A percentile compares a stretch with the other conserved stretches of the same genome.
Conservation (phyloP, 2,888 invertebrate species). For the Zygaena filipendulae region DNA sequence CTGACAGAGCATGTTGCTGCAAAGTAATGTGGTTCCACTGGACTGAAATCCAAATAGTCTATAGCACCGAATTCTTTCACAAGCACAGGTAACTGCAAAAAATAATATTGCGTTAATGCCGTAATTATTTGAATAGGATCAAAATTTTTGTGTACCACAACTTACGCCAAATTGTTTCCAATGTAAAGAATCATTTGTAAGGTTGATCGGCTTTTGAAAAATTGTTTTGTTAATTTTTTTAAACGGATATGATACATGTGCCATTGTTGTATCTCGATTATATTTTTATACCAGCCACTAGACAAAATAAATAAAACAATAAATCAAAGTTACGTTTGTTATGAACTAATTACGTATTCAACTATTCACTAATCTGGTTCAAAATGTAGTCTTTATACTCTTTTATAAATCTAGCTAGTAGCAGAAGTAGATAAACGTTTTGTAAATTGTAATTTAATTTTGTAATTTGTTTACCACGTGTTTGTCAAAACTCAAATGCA, state of each 20-base stretch:
- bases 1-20: conserved; percentile 93
- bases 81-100: conserved; percentile 78
- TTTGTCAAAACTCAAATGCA: no score
- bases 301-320: no score
- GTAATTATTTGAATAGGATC: not conserved
- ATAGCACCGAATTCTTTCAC: conserved; percentile 94
- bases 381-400: no score
- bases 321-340: no score
- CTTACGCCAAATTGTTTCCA: conserved; percentile 91
- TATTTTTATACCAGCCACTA: no score
- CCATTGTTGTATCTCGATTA: conserved; percentile 36
- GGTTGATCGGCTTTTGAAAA: conserved; percentile 73
- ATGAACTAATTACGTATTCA: no score
- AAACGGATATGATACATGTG: conserved; percentile 62
- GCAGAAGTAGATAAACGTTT: no score
- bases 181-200: conserved; percentile 83
- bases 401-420: no score
- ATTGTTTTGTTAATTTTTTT: conserved; percentile 79
- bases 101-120: conserved; percentile 5
- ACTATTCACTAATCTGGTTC: no score
- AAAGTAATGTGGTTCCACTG: conserved; percentile 88
- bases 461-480: no score
- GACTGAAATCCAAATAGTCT: conserved; percentile 91
- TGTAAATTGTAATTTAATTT: no score
- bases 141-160: conserved; percentile 18